phyloP scores from a whole-genome alignment of 2,797 vertebrate genomes.

The Anniella stebbinsi region DNA sequence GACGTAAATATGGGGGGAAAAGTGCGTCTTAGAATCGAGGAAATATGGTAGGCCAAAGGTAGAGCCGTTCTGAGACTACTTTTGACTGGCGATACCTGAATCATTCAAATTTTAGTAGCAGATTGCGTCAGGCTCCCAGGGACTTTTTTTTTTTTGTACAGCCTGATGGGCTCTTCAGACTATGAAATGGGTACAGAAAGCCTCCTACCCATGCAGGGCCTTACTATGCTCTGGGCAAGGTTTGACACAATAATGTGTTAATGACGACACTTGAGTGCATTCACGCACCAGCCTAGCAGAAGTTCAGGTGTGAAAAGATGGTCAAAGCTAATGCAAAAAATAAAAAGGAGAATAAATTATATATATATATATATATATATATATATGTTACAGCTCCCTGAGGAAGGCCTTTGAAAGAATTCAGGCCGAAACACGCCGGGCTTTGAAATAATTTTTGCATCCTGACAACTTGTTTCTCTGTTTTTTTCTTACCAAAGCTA shows the following conservation, averaged over 20 bases:
- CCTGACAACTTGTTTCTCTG: too few relatives aligned
- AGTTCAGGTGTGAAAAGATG: neutral
- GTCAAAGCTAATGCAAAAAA: neutral
- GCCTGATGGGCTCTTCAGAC: neutral
- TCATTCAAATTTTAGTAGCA: neutral
- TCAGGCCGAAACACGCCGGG: too few relatives aligned
- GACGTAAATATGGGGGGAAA: too few relatives aligned
- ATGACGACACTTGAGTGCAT: neutral
- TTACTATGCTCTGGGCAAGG: neutral
- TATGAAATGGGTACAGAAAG: neutral
- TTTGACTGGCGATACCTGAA: neutral
- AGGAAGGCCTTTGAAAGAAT: too few relatives aligned
- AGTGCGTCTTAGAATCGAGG: too few relatives aligned
- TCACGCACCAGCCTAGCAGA: neutral
- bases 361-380: too few relatives aligned
- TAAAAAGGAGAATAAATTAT: too few relatives aligned
- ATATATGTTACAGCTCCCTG: too few relatives aligned
- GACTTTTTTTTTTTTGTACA: neutral
- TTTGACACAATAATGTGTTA: neutral
- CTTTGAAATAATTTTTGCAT: too few relatives aligned
- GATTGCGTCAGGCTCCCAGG: neutral
- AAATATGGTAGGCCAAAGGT: neutral
- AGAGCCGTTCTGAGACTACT: neutral
- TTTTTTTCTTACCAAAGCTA: too few relatives aligned
- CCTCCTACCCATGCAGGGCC: neutral